phyloP scores from a whole-genome alignment of 2,113 vertebrate species.

The Podilymbus podiceps region DNA sequence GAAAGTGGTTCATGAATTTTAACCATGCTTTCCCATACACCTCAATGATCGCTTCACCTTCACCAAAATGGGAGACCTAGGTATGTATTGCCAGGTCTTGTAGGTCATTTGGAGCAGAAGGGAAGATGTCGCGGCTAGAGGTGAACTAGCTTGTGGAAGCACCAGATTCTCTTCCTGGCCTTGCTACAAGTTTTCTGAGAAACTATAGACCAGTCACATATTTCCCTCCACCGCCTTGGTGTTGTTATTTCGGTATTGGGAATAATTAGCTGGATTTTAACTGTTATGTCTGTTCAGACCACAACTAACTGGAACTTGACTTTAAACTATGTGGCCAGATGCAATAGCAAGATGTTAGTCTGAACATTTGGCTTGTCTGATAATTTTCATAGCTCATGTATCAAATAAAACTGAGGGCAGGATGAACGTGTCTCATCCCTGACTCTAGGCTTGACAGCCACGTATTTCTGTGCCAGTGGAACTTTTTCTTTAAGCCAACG shows the following conservation, averaged over 20 bases:
- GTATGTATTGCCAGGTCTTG: not conserved
- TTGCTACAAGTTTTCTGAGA: not conserved
- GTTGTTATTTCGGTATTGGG: not conserved
- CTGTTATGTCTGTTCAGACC: conserved; percentile 27
- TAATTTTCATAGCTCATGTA: conserved; percentile 41
- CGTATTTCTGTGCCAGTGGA: not conserved
- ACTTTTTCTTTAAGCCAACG: not conserved
- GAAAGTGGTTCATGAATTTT: not conserved
- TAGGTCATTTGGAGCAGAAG: not conserved
- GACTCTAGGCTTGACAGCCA: not conserved
- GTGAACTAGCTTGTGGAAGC: not conserved
- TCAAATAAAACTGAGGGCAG: conserved; percentile 12
- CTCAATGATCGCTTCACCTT: not conserved
- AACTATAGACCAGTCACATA: not conserved
- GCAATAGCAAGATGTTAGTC: not conserved
- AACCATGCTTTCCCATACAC: not conserved
- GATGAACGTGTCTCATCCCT: not conserved
- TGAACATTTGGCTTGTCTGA: not conserved
- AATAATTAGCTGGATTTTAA: conserved; percentile 33
- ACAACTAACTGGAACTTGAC: conserved; percentile 13
- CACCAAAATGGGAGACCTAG: not conserved
- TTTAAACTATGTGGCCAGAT: not conserved
- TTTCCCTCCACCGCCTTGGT: not conserved
- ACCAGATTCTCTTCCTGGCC: not conserved
- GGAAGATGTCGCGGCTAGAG: not conserved